Evolutionary conservation across 2,888 invertebrate genomes (phyloP).

Genomic region (Theretra japonica): DNA sequence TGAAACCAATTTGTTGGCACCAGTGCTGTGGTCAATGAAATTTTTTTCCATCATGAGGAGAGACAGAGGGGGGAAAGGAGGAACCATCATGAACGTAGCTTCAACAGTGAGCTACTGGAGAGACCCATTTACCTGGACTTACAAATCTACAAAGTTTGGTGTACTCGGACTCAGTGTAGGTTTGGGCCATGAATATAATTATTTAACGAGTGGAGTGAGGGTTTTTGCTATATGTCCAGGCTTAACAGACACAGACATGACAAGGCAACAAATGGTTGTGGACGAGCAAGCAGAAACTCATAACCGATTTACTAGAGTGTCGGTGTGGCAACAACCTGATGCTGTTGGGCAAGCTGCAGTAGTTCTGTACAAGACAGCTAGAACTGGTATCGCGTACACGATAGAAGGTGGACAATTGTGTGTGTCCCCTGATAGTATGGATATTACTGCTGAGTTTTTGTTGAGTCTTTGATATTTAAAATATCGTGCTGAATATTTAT

Average conservation of each 20-base stretch:
- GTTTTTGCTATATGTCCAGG: slow-evolving; percentile 79
- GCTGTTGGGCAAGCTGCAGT: slow-evolving; percentile 41
- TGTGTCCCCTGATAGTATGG: not conserved
- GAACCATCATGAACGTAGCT: slow-evolving; percentile 85
- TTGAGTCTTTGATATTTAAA: not conserved
- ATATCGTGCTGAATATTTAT: no score
- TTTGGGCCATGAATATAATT: slow-evolving; percentile 67
- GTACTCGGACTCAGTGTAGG: slow-evolving; percentile 76
- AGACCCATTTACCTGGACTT: slow-evolving; percentile 29
- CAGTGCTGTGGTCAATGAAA: slow-evolving; percentile 66
- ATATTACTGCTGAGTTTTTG: not conserved
- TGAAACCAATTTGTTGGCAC: slow-evolving; percentile 58
- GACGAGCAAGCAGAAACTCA: slow-evolving; percentile 35
- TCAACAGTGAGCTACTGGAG: slow-evolving; percentile 78
- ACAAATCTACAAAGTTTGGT: slow-evolving; percentile 58
- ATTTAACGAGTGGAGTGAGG: slow-evolving; percentile 70
- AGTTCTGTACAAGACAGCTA: slow-evolving; percentile 38
- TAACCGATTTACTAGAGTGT: slow-evolving; percentile 36
- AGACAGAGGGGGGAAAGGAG: slow-evolving; percentile 81
- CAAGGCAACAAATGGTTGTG: slow-evolving; percentile 26
- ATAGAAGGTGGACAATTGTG: not conserved
- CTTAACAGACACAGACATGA: slow-evolving; percentile 67
- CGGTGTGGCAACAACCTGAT: slow-evolving; percentile 43
- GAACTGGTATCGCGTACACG: slow-evolving; percentile 36
- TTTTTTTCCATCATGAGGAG: slow-evolving; percentile 83